phyloP scores from a whole-genome alignment of 2,113 vertebrate species.

The Probosciger aterrimus region DNA sequence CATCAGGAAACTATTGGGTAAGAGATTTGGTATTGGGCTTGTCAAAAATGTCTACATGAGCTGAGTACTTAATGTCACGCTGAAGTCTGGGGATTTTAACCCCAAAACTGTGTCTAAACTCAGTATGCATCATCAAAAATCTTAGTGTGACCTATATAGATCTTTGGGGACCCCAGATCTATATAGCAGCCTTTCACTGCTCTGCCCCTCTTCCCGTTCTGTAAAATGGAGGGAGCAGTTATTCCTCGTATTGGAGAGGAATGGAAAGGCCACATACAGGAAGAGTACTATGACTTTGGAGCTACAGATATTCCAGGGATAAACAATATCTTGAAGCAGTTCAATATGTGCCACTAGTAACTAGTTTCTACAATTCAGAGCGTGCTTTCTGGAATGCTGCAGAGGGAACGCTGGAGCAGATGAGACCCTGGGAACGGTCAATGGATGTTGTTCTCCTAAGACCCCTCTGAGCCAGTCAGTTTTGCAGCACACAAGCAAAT shows the following conservation, averaged over 20 bases:
- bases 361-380: neutral
- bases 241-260: neutral
- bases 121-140: neutral
- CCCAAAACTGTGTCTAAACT: neutral
- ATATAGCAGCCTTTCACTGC: neutral
- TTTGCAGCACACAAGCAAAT: neutral
- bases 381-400: fast-evolving
- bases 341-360: neutral
- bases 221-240: neutral
- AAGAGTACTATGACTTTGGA: neutral
- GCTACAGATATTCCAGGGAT: neutral
- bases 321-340: neutral
- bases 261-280: neutral
- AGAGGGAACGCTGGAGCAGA: neutral
- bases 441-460: neutral
- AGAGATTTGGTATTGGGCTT: neutral
- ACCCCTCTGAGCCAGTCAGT: neutral
- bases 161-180: neutral
- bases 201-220: neutral
- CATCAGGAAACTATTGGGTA: neutral
- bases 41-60: neutral
- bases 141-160: neutral
- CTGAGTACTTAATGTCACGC: neutral
- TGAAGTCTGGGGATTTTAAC: neutral
- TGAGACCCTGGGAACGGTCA: neutral